These are phyloP conservation scores for Pseudopipra pipra DNA, from an alignment of 2,113 vertebrate genomes.

Conservation along the genomic window DNA sequence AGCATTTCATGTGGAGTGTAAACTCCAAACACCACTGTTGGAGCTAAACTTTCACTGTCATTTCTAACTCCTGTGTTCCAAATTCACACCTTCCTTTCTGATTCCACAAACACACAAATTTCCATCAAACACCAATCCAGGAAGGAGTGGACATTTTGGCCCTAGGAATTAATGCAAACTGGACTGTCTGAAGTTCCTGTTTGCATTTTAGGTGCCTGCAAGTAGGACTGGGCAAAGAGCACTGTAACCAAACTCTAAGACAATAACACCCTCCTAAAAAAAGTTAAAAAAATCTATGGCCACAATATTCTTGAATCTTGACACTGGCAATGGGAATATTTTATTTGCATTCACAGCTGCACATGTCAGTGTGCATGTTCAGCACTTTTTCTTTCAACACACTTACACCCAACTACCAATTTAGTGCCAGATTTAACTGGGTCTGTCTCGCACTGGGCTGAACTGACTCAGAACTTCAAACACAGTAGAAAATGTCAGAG, in stretches of 20 bases:
- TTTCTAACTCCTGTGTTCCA: neutral
- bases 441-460: neutral
- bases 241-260: neutral
- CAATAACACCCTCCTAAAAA: neutral
- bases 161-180: neutral
- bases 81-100: neutral
- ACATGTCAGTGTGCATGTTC: neutral
- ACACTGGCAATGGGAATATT: neutral
- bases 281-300: neutral
- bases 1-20: neutral
- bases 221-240: neutral
- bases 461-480: neutral
- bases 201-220: constrained; percentile 10
- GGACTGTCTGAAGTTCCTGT: neutral
- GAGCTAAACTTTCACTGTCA: neutral
- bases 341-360: neutral
- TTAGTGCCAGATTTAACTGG: neutral
- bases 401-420: neutral
- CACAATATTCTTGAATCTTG: constrained; percentile 46
- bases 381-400: constrained; percentile 4
- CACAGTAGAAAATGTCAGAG: neutral
- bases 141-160: neutral
- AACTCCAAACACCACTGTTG: neutral
- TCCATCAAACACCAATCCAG: neutral
- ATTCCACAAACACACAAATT: neutral